These are phyloP conservation scores for Stratiolaelaps scimitus DNA, from an alignment of 1,140 invertebrate species.

Conservation along the genomic window DNA sequence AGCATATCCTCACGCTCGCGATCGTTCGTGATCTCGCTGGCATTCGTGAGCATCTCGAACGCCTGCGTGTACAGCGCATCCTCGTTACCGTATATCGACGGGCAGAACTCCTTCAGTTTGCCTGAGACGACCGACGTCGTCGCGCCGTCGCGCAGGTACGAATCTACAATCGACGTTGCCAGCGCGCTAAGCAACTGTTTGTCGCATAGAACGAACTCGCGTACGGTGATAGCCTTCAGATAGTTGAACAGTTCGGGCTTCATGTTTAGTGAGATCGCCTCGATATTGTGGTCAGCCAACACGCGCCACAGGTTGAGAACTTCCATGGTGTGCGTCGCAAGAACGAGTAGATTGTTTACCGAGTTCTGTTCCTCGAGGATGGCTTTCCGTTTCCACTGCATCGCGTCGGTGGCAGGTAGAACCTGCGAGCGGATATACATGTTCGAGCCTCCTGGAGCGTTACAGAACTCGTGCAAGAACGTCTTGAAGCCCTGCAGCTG, in stretches of 20 bases:
- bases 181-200: slow-evolving; percentile 53
- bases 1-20: slow-evolving; percentile 60
- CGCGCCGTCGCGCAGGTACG: slow-evolving; percentile 86
- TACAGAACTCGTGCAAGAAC: slow-evolving; percentile 33
- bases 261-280: slow-evolving; percentile 48
- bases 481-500: slow-evolving; percentile 34
- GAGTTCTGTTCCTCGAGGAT: slow-evolving; percentile 51
- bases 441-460: slow-evolving; percentile 32
- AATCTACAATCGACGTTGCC: slow-evolving; percentile 43
- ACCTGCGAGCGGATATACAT: slow-evolving; percentile 30
- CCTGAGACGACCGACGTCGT: slow-evolving; percentile 77
- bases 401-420: slow-evolving; percentile 39
- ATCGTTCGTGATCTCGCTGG: slow-evolving; percentile 50
- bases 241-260: slow-evolving; percentile 51
- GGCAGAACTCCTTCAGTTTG: slow-evolving; percentile 78
- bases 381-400: slow-evolving; percentile 32
- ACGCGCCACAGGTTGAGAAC: slow-evolving; percentile 87
- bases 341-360: slow-evolving; percentile 58
- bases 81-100: slow-evolving; percentile 81
- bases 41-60: slow-evolving; percentile 70
- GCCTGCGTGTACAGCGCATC: slow-evolving; percentile 89
- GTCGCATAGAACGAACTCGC: slow-evolving; percentile 67
- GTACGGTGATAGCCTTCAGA: slow-evolving; percentile 52
- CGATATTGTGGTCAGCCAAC: slow-evolving; percentile 79
- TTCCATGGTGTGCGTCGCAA: slow-evolving; percentile 69